A percentile compares a stretch with the other conserved stretches of the same genome.
phyloP scores from a whole-genome alignment of 2,113 vertebrate species.

The Copsychus sechellarum region DNA sequence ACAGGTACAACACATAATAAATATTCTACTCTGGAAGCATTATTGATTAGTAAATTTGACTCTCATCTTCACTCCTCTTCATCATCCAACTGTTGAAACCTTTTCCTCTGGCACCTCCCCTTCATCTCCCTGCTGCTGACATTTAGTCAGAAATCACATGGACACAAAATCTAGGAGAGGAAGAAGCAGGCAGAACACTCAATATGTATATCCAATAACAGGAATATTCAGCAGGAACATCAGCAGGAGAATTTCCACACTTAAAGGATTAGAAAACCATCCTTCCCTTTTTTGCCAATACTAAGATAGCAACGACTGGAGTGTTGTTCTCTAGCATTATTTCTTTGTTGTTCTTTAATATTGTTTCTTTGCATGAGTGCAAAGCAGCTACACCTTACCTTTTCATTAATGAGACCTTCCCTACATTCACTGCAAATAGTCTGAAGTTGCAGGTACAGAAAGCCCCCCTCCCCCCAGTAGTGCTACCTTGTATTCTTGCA shows the following conservation, averaged over 20 bases:
- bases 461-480: not conserved
- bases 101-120: not conserved
- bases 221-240: not conserved
- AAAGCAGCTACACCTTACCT: not conserved
- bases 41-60: not conserved
- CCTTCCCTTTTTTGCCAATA: not conserved
- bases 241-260: not conserved
- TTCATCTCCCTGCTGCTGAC: not conserved
- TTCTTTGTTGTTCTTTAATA: not conserved
- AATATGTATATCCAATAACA: not conserved
- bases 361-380: not conserved
- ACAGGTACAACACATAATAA: not conserved
- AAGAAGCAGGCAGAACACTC: not conserved
- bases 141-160: accelerated
- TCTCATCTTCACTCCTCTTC: not conserved
- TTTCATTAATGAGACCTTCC: not conserved
- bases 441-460: not conserved
- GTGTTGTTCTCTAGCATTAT: not conserved
- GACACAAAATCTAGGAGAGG: not conserved
- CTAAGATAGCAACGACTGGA: not conserved
- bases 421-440: not conserved
- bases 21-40: not conserved
- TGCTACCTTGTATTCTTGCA: not conserved
- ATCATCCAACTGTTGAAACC: not conserved
- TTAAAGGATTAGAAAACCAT: not conserved